These are phyloP conservation scores for Rhinella marina DNA, from an alignment of 2,797 vertebrate genomes.

Conservation along the genomic window DNA sequence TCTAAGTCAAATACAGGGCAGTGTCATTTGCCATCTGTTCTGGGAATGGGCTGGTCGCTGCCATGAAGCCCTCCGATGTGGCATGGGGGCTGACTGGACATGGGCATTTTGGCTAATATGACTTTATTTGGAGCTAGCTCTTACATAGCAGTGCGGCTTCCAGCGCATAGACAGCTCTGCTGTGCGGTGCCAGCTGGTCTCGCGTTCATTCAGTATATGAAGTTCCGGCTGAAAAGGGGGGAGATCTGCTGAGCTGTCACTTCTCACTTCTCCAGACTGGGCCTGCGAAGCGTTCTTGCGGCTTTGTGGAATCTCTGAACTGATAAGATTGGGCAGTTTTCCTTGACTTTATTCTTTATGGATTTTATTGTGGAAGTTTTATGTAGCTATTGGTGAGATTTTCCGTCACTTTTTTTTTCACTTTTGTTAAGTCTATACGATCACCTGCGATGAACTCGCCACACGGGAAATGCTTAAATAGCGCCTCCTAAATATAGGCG, in stretches of 20 bases:
- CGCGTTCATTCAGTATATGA: constrained; percentile 58
- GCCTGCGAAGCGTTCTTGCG: constrained; percentile 15
- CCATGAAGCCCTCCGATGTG: constrained; percentile 8
- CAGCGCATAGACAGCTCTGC: neutral
- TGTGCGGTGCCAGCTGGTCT: constrained; percentile 64
- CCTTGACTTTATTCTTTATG: no score
- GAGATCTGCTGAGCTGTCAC: constrained; percentile 66
- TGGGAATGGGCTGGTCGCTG: neutral
- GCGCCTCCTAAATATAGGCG: neutral
- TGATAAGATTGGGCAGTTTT: no score
- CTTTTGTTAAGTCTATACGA: no score
- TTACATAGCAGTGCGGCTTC: constrained; percentile 14
- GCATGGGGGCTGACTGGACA: neutral
- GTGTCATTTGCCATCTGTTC: neutral
- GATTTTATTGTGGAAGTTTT: no score
- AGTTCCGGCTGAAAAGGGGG: constrained; percentile 58
- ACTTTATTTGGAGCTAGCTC: constrained; percentile 26
- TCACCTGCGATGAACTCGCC: neutral
- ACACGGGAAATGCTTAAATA: neutral
- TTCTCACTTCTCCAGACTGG: constrained; percentile 53
- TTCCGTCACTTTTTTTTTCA: neutral
- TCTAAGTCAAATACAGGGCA: no score
- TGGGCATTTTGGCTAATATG: neutral
- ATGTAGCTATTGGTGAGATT: neutral
- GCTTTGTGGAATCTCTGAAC: neutral